These are phyloP conservation scores for Eupithecia subumbrata DNA, from an alignment of 2,888 invertebrate species.

Conservation along the genomic window DNA sequence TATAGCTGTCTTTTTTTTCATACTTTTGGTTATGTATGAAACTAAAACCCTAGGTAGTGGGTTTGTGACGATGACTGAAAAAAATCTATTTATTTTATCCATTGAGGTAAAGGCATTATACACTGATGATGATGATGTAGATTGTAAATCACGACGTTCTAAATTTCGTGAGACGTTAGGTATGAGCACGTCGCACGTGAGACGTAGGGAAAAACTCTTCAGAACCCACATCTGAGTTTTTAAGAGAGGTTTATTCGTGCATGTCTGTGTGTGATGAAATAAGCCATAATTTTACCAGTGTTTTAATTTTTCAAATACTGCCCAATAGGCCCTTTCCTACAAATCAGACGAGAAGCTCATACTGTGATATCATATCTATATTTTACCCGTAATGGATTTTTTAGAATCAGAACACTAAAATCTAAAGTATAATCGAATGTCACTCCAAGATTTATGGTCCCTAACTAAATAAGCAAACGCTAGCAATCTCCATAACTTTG, in stretches of 20 bases:
- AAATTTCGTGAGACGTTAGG: too few relatives aligned
- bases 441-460: background rate
- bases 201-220: too few relatives aligned
- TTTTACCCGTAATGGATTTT: background rate
- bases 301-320: background rate
- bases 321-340: background rate
- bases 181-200: too few relatives aligned
- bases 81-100: too few relatives aligned
- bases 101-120: too few relatives aligned
- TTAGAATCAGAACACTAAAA: background rate
- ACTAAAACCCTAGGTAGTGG: too few relatives aligned
- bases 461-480: constrained; percentile 8
- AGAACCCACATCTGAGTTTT: background rate
- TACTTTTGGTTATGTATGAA: too few relatives aligned
- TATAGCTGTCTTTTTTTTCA: too few relatives aligned
- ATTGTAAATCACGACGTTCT: too few relatives aligned
- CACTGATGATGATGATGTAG: too few relatives aligned
- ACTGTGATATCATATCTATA: background rate
- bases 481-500: constrained; percentile 18
- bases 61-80: too few relatives aligned
- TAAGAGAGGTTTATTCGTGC: background rate
- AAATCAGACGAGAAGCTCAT: background rate
- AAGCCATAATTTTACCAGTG: background rate
- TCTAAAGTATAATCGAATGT: constrained; percentile 6
- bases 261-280: background rate